These are phyloP conservation scores for Iguana delicatissima DNA, from an alignment of 2,797 vertebrate species.

Conservation along the genomic window DNA sequence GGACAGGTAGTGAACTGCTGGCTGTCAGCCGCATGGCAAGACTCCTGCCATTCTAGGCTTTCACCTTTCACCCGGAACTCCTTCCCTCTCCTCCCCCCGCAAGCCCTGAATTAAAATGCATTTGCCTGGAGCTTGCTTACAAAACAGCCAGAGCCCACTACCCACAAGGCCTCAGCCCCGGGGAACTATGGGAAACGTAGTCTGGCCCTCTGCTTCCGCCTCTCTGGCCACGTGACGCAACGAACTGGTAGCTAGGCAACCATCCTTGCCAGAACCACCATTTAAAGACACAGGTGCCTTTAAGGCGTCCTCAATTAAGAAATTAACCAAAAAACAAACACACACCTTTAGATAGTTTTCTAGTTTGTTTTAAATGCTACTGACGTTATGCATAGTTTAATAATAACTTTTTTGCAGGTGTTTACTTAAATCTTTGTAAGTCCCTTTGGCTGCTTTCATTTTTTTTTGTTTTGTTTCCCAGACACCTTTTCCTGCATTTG, in stretches of 20 bases:
- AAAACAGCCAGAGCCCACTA: neutral
- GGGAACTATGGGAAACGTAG: constrained; percentile 46
- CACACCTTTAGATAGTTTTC: too few species aligned
- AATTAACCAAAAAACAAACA: too few species aligned
- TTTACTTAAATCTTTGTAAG: too few species aligned
- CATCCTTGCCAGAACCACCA: accelerated
- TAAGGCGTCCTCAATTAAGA: too few species aligned
- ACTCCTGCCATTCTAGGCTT: accelerated
- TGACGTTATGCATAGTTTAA: too few species aligned
- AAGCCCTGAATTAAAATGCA: neutral
- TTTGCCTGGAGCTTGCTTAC: neutral
- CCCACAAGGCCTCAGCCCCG: accelerated
- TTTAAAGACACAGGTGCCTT: neutral
- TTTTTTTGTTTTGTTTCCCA: too few species aligned
- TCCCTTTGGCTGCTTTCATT: too few species aligned
- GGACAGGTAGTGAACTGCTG: neutral
- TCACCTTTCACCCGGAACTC: neutral
- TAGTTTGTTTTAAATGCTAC: too few species aligned
- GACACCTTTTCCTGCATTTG: too few species aligned
- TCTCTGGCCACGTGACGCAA: neutral
- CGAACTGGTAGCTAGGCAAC: accelerated
- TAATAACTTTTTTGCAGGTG: too few species aligned
- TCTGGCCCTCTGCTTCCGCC: neutral
- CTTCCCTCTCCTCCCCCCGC: neutral
- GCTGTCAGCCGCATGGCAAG: neutral